Base-by-base conservation (phyloP, 2,113 vertebrate genomes). In the Chlorodrepanis virens region DNA sequence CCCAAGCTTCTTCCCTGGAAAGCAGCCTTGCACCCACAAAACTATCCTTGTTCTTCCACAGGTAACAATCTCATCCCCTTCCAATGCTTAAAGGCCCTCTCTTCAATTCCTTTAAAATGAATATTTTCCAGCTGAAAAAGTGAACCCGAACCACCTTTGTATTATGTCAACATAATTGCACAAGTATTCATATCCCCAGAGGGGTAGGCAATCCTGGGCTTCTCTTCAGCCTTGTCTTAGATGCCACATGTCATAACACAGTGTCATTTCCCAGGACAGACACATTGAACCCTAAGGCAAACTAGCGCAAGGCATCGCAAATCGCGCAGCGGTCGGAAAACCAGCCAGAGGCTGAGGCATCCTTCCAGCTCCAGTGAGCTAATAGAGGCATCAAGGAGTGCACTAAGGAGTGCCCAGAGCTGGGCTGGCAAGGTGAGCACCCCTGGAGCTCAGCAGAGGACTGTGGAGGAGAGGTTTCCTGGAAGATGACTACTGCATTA, bases 321-420 rank as follows among this genome's bases (percentile, higher is more conserved):
- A 91, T 28, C 0, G 0, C 0, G 0, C 18, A 12, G 44, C 56
- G 69, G 29, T 44, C 39, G 47, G 67, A 74, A 90, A 81, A 88
- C 2, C 35, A 50, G 54, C 25, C 49, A 25, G 67, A 67, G 29
- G 5, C 25, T 18, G 24, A 33, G 14, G 35, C 22, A 53, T 29
- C 27, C 47, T 89, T 61, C n/a, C 33, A 54, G 37, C 20, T 65
- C 56, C 69, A 65, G 35, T 1, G 11, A 40, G 31, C 5, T 5
- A 63, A 80, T 8, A 83, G 70, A 72, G 67, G 14, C 40, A 49
- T 23, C 77, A 79, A 37, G 35, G 6, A 75, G 12, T 35, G 23
- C n/a, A 27, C 16, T 5, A 15, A 64, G 17, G 35, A 80, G 27
- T 10, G 11, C 19, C 35, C 54, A 47, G 59, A 72, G 33, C 4